A percentile compares a stretch with the other conserved stretches of the same genome.
These are phyloP conservation scores for Schizaphis graminum DNA, from an alignment of 2,888 invertebrate genomes.

Conservation along the genomic window DNA sequence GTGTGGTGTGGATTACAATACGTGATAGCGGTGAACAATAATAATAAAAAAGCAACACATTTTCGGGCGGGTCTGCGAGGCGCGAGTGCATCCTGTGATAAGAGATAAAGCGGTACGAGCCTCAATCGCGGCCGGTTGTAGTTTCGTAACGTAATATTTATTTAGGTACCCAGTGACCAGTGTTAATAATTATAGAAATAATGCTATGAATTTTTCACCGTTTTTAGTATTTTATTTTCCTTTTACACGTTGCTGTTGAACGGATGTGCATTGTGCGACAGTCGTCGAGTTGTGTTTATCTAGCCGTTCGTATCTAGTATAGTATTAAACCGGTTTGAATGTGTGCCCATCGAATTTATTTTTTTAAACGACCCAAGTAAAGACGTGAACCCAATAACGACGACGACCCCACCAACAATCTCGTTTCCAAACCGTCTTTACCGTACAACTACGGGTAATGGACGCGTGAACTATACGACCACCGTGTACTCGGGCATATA, in stretches of 20 bases:
- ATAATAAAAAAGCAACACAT: slow-evolving; percentile 42
- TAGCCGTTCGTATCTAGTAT: not conserved
- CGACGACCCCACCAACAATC: not conserved
- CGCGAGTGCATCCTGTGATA: slow-evolving; percentile 50
- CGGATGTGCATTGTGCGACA: not conserved
- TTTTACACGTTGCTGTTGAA: not conserved
- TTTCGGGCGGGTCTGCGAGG: slow-evolving; percentile 60
- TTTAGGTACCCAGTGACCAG: not conserved
- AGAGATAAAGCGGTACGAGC: slow-evolving; percentile 51
- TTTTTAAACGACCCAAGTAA: not conserved
- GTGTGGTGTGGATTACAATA: slow-evolving; percentile 12
- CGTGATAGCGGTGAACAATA: slow-evolving; percentile 23
- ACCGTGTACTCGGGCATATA: not conserved
- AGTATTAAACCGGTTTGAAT: slow-evolving; percentile 42
- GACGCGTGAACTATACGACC: slow-evolving; percentile 6
- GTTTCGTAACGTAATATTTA: slow-evolving; percentile 23
- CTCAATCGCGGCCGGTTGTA: slow-evolving; percentile 59
- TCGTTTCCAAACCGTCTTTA: not conserved
- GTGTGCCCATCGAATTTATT: not conserved
- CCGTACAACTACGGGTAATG: not conserved
- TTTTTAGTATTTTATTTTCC: not conserved
- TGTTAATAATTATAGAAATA: not conserved
- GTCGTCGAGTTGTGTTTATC: not conserved
- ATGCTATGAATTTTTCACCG: not conserved
- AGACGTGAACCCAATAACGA: not conserved